Evolutionary conservation across 2,797 vertebrate genomes (phyloP), one percentile per base, ranked within the genome.

Genomic region (Premnoplex brunnescens): DNA sequence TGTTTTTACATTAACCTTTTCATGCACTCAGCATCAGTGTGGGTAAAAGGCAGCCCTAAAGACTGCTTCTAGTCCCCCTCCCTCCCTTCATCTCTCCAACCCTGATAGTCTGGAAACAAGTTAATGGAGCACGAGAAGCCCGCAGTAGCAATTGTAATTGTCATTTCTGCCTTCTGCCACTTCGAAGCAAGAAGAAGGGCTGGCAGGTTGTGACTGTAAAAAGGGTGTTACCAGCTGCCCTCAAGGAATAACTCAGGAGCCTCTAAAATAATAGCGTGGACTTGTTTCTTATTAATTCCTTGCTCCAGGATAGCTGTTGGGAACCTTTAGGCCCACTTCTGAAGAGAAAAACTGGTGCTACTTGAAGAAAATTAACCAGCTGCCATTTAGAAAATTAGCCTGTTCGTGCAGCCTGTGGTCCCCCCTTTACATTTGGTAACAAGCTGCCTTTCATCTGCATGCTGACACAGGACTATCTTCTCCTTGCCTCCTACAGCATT

Each of bases 1-100:
- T 55, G 49, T 73, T 75, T 95, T 78, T 68, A 15, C 11, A 17
- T 85, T 73, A 89, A 95, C 77, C 74, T 95, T 66, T 82, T 52
- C 73, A 79, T 49, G 48, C 37, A 32, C 28, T 84, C 58, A 62
- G 26, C 66, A 27, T 52, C 39, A 68, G 21, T 7, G 1, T 12
- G n/a, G 55, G 56, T 46, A 88, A 88, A 91, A 91, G 21, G 12
- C 69, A 76, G 44, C 3, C 16, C 48, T 71, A 37, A 76, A 86
- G 48, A 5, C 16, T 63, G 48, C 39, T 52, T 39, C 6, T 7
- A 51, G 39, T 58, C 4, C 12, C 32, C 8, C 20, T 88, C 36
- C 30, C 10, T 60, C 20, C 4, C 34, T 67, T 43, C 62, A 34
- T 55, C 14, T 88, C n/a, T 84, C 62, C 28, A 79, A 8, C 3